Evolutionary conservation across 2,797 vertebrate genomes (phyloP).

Genomic region (Enoplosus armatus): DNA sequence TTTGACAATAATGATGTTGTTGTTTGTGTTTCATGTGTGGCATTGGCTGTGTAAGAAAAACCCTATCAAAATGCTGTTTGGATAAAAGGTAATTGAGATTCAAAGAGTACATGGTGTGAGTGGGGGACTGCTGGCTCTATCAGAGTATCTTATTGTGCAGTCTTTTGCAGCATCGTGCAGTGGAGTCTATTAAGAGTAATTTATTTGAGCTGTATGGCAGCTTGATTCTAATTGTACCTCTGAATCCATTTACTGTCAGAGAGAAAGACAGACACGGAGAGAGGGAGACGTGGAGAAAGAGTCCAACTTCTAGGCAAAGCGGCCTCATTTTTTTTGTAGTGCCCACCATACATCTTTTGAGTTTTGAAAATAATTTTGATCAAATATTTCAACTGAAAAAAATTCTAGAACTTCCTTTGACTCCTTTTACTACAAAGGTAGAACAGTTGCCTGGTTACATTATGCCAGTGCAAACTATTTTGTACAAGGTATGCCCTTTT

Average conservation of each 20-base stretch:
- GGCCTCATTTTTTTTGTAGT: background rate
- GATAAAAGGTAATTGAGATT: conserved; percentile 27
- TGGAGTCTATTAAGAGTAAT: conserved; percentile 70
- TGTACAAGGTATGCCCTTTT: conserved; percentile 46
- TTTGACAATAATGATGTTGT: background rate
- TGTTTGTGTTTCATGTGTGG: background rate
- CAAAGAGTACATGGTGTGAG: conserved; percentile 7
- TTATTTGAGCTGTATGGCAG: conserved; percentile 66
- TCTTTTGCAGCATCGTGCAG: conserved; percentile 58
- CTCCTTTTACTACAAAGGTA: background rate
- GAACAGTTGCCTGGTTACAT: background rate
- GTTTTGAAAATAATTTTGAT: background rate
- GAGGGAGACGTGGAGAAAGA: background rate
- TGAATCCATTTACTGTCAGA: conserved; percentile 64
- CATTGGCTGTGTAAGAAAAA: conserved; percentile 26
- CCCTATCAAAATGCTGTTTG: conserved; percentile 12
- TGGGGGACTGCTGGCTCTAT: conserved; percentile 20
- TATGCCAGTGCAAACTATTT: background rate
- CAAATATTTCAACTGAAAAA: background rate
- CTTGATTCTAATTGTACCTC: conserved; percentile 71
- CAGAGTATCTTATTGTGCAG: conserved; percentile 42
- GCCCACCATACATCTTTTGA: background rate
- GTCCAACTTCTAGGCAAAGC: conserved; percentile 11
- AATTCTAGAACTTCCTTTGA: background rate
- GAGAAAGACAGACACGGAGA: conserved; percentile 32